Evolutionary conservation across 2,113 vertebrate genomes (phyloP).

Genomic region (Siniperca chuatsi): DNA sequence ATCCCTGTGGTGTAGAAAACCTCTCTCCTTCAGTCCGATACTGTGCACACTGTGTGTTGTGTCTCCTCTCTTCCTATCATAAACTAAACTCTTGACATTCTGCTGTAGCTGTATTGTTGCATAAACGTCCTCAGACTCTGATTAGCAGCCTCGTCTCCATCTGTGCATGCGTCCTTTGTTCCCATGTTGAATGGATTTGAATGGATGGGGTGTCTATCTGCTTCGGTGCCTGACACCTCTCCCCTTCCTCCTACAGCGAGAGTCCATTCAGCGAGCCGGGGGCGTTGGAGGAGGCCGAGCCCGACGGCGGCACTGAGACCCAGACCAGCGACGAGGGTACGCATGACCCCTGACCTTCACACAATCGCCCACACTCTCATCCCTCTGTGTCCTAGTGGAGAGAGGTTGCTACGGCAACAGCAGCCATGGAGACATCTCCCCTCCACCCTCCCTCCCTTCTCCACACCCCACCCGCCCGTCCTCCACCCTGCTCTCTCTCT

Average conservation of each 20-base stretch:
- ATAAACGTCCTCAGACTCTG: conserved; percentile 7
- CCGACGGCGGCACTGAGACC: conserved; percentile 93
- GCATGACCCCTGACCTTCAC: conserved; percentile 75
- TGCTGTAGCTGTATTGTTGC: background rate
- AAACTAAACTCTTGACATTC: background rate
- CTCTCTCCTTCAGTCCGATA: background rate
- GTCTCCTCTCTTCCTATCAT: background rate
- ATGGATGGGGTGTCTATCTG: conserved; percentile 34
- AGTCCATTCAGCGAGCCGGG: conserved; percentile 98
- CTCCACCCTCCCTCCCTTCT: conserved; percentile 17
- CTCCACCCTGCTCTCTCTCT: conserved; percentile 19
- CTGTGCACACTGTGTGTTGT: background rate
- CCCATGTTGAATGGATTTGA: conserved; percentile 53
- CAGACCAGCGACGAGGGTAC: conserved; percentile 98
- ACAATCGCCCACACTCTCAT: conserved; percentile 47
- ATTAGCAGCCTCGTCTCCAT: conserved; percentile 29
- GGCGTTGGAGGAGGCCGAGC: conserved; percentile 93
- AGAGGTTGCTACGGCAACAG: conserved; percentile 78
- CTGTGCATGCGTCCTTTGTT: conserved; percentile 51
- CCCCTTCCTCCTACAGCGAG: conserved; percentile 84
- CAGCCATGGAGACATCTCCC: conserved; percentile 71
- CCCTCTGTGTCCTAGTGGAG: conserved; percentile 49
- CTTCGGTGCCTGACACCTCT: background rate
- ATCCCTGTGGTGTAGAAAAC: too few species aligned
- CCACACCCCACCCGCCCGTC: conserved; percentile 15